These are phyloP conservation scores for Lithobates sylvaticus DNA, from an alignment of 2,797 vertebrate genomes.

Conservation along the genomic window DNA sequence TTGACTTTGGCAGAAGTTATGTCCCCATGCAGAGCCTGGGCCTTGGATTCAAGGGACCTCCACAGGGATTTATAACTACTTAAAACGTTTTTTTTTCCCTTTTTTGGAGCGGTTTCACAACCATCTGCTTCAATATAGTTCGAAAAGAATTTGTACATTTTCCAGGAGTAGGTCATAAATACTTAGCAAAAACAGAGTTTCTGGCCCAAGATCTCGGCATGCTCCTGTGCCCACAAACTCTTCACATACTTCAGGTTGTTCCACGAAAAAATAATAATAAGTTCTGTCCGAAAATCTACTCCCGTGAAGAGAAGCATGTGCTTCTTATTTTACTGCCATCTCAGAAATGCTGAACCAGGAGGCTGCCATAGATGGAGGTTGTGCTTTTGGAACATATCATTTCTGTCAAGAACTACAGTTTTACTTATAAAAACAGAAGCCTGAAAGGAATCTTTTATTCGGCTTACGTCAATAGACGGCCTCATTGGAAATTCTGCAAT, in stretches of 20 bases:
- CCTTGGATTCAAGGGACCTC: too few relatives aligned
- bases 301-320: not conserved
- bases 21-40: too few relatives aligned
- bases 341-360: constrained; percentile 8
- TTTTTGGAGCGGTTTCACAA: too few relatives aligned
- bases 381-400: constrained; percentile 39
- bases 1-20: too few relatives aligned
- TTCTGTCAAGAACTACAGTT: constrained; percentile 46
- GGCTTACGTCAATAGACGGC: constrained; percentile 45
- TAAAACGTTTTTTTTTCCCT: not conserved
- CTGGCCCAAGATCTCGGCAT: not conserved
- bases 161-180: not conserved
- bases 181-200: not conserved
- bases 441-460: constrained; percentile 50
- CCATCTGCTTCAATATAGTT: not conserved
- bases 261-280: not conserved
- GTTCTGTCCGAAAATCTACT: not conserved
- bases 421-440: constrained; percentile 47
- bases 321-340: constrained; percentile 18
- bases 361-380: constrained; percentile 29
- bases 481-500: constrained; percentile 53
- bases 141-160: not conserved
- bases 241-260: not conserved
- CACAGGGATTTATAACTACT: too few relatives aligned
- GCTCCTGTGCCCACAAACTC: constrained; percentile 2